A percentile compares a stretch with the other conserved stretches of the same genome.
These are phyloP conservation scores for Drosophila borealis DNA, from an alignment of 2,888 invertebrate genomes.

Conservation along the genomic window DNA sequence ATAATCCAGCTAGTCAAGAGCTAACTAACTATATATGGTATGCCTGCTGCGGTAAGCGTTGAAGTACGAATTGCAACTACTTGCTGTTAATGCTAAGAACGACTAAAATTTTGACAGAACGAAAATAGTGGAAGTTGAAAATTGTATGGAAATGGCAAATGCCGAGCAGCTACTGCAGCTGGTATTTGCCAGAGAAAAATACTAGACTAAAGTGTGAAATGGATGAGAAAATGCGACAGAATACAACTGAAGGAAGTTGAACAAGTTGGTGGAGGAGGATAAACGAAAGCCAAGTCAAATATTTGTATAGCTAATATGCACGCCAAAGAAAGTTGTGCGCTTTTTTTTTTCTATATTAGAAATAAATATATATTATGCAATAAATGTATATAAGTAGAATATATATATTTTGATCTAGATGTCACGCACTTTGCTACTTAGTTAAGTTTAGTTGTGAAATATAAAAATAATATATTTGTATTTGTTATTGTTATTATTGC, in stretches of 20 bases:
- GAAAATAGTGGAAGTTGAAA: constrained; percentile 2
- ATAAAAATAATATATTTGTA: constrained; percentile 28
- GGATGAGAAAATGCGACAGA: constrained; percentile 30
- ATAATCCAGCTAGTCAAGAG: constrained; percentile 4
- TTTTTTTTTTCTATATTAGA: constrained; percentile 14
- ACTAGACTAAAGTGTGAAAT: constrained; percentile 47
- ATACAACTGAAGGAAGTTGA: constrained; percentile 16
- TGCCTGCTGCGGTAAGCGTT: constrained; percentile 11
- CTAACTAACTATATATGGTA: not conserved
- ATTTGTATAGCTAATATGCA: constrained; percentile 74
- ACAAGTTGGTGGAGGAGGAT: constrained; percentile 7
- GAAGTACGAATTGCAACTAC: constrained; percentile 32
- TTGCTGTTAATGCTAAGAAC: constrained; percentile 16
- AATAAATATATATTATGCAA: constrained; percentile 1
- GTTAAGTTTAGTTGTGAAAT: constrained; percentile 38
- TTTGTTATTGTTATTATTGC: constrained; percentile 1
- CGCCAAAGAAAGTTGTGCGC: constrained; percentile 48
- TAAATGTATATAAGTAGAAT: constrained; percentile 7
- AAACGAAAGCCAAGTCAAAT: constrained; percentile 64
- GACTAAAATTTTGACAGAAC: constrained; percentile 10
- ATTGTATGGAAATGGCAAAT: constrained; percentile 2
- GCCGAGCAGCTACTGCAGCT: constrained; percentile 11
- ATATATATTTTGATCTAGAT: constrained; percentile 26
- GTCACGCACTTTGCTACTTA: constrained; percentile 75
- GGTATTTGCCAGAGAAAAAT: constrained; percentile 32